phyloP scores from a whole-genome alignment of 2,888 invertebrate species.

The Caenorhabditis panamensis region DNA sequence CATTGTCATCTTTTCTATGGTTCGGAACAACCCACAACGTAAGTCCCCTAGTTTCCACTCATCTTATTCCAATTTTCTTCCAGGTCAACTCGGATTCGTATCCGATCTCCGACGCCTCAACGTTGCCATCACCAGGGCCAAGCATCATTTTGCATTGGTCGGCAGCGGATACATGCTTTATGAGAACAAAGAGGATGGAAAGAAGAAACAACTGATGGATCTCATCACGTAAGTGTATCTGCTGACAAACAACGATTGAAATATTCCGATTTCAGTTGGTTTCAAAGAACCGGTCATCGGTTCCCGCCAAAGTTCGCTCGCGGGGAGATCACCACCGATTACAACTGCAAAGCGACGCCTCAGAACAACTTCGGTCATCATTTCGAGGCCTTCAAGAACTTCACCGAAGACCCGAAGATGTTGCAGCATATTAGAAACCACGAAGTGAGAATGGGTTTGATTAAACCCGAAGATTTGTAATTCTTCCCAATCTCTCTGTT shows the following conservation, averaged over 20 bases:
- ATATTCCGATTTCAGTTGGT: neutral
- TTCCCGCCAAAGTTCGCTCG: conserved; percentile 5
- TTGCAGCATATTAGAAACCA: too few relatives aligned
- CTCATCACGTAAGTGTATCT: conserved; percentile 14
- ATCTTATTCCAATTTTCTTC: too few relatives aligned
- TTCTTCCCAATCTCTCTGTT: too few relatives aligned
- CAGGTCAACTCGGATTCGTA: conserved; percentile 35
- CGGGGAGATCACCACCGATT: too few relatives aligned
- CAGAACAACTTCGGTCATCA: too few relatives aligned
- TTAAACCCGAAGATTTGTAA: too few relatives aligned
- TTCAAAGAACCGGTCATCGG: neutral
- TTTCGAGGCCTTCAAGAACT: too few relatives aligned
- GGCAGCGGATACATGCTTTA: conserved; percentile 29
- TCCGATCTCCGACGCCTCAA: conserved; percentile 24
- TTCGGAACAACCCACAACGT: conserved; percentile 5
- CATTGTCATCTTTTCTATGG: conserved; percentile 7
- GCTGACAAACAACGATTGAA: too few relatives aligned
- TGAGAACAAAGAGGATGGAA: neutral
- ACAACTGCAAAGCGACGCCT: too few relatives aligned
- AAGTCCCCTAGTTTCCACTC: too few relatives aligned
- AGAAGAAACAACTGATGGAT: neutral
- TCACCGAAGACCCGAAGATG: too few relatives aligned
- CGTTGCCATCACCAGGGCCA: conserved; percentile 49
- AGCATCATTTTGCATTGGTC: conserved; percentile 28
- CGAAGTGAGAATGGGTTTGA: too few relatives aligned